phyloP scores from a whole-genome alignment of 2,797 vertebrate species.

The Cryptoblepharus egeriae region DNA sequence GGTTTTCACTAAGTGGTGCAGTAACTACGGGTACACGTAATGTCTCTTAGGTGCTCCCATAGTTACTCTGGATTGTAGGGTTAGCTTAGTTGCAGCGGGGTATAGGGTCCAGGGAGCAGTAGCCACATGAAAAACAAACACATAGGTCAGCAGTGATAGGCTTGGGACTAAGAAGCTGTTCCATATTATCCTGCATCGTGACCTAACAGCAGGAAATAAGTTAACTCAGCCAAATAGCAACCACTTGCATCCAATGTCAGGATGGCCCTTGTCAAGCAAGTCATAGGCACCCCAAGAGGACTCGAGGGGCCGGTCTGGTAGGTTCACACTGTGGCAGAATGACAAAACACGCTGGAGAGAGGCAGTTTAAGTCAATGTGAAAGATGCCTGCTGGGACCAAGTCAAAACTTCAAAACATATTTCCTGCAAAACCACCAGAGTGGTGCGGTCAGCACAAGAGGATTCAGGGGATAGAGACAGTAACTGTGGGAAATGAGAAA shows the following conservation, averaged over 20 bases:
- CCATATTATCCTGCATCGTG: not conserved
- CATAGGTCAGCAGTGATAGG: not conserved
- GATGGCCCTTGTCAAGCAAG: not conserved
- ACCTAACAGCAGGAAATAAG: no score
- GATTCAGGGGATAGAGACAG: not conserved
- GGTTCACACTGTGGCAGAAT: not conserved
- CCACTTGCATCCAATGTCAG: not conserved
- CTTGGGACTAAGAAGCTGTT: not conserved
- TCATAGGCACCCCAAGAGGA: not conserved
- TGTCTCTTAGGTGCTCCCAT: no score
- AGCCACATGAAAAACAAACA: no score
- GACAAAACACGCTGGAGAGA: not conserved
- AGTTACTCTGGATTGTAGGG: no score
- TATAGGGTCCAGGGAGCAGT: no score
- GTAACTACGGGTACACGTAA: no score
- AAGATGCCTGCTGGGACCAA: slow-evolving; percentile 9
- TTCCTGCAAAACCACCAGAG: not conserved
- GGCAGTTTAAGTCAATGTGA: slow-evolving; percentile 7
- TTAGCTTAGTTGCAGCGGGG: no score
- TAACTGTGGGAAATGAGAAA: fast-evolving
- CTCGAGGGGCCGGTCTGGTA: not conserved
- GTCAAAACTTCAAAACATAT: slow-evolving; percentile 22
- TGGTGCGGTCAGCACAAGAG: not conserved
- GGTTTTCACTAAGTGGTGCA: no score
- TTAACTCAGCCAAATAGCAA: not conserved